Evolutionary conservation across 2,113 vertebrate species (phyloP), one percentile per base, ranked within the genome.

Genomic region (Oncorhynchus tshawytscha): DNA sequence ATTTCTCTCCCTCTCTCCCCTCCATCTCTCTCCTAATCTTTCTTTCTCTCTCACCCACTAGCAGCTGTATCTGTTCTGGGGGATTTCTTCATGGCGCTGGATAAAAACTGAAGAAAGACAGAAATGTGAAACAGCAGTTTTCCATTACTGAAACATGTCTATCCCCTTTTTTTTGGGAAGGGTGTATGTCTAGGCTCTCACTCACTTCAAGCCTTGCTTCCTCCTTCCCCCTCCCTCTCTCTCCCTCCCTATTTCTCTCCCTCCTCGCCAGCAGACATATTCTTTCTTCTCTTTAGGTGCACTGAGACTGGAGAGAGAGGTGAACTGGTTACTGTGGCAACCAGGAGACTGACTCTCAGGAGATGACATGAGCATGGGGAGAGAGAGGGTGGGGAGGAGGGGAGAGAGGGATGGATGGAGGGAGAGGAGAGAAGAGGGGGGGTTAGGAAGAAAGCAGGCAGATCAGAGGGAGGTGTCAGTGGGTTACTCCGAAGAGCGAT

Each of bases 311-410:
- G 73, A 72, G 67, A 77, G 67, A 77, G 67, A 92, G 94, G 91
- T 91, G 64, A 92, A 81, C 84, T 81, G 83, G 88, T 91, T 93
- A 90, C 90, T 92, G 86, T 93, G 90, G 94, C 86, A 94, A 93
- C 86, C 82, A 91, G 91, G 86, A 87, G 88, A 93, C 86, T 91
- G 86, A 93, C 91, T 93, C 91, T 84, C 85, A 83, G 85, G 88
- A 84, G 82, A 81, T 88, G 88, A 85, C 88, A 91, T 87, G 88
- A 84, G 82, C 81, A 80, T 74, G 64, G 70, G 68, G 72, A 79
- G 82, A 82, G 60, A 71, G 67, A 76, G 60, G 62, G 49, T 75
- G 24, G n/a, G 24, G 51, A 45, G 54, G 18, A 9, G 4, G 71
- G 20, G 70, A 57, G 39, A 48, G 73, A 18, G 64, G 71, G 73